These are phyloP conservation scores for Agrochola macilenta DNA, from an alignment of 2,888 invertebrate genomes.

Conservation along the genomic window DNA sequence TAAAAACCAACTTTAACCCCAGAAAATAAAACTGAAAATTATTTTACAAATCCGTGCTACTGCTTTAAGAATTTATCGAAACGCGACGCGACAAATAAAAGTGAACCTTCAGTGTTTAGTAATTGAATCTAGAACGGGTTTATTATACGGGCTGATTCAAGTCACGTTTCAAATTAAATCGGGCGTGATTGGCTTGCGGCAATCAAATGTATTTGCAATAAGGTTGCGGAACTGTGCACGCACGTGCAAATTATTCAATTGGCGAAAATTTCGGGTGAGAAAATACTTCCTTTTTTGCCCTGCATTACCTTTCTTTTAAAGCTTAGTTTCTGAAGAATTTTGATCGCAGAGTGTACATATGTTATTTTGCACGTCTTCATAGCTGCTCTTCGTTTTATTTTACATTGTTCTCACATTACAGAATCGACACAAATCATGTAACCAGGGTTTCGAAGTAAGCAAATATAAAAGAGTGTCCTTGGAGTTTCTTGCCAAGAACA, in stretches of 20 bases:
- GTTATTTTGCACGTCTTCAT: not conserved
- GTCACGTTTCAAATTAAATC: slow-evolving; percentile 57
- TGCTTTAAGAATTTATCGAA: slow-evolving; percentile 2
- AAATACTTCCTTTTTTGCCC: not conserved
- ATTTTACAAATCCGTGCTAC: not conserved
- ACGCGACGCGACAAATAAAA: slow-evolving; percentile 6
- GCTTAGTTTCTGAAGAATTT: not conserved
- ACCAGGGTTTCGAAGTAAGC: not conserved
- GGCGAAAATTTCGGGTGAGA: not conserved
- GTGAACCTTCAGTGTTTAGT: slow-evolving; percentile 15
- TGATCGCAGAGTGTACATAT: not conserved
- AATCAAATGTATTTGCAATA: slow-evolving; percentile 40
- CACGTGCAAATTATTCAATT: slow-evolving; percentile 22
- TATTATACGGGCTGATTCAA: slow-evolving; percentile 15
- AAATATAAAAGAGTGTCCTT: not conserved
- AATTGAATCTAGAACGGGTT: slow-evolving; percentile 4
- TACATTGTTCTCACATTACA: not conserved
- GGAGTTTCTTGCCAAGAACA: no score
- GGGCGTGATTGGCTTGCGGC: slow-evolving; percentile 31
- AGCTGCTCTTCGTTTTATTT: not conserved
- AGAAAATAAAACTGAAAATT: slow-evolving; percentile 7
- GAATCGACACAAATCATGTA: not conserved
- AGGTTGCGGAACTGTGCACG: slow-evolving; percentile 6
- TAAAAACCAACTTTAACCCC: not conserved
- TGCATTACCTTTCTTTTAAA: not conserved